A percentile compares a stretch with the other conserved stretches of the same genome.
These are phyloP conservation scores for Rhingia campestris DNA, from an alignment of 2,888 invertebrate genomes.

Conservation along the genomic window DNA sequence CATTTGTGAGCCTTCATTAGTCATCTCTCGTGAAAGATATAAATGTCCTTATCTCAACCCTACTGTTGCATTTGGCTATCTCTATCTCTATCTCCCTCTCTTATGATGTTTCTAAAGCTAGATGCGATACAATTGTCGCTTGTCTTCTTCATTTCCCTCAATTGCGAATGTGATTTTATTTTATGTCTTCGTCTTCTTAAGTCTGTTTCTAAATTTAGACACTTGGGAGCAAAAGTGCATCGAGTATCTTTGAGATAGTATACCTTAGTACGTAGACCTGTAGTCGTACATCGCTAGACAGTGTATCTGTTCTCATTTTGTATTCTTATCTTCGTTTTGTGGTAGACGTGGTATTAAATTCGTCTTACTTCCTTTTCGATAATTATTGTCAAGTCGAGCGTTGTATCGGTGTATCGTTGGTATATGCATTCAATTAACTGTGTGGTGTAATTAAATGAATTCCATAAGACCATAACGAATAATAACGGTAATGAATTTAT, in stretches of 20 bases:
- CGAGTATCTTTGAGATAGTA: constrained; percentile 61
- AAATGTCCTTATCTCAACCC: not conserved
- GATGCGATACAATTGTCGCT: constrained; percentile 68
- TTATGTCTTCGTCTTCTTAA: constrained; percentile 20
- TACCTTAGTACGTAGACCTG: constrained; percentile 50
- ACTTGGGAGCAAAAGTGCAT: constrained; percentile 64
- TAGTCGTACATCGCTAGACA: constrained; percentile 53
- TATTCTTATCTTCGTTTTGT: constrained; percentile 2
- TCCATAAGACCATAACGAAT: constrained; percentile 14
- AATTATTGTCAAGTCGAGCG: constrained; percentile 22
- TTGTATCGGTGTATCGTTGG: not conserved
- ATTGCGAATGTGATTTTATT: constrained; percentile 59
- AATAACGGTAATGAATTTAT: constrained; percentile 38
- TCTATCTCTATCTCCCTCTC: too few relatives aligned
- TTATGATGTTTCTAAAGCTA: constrained; percentile 25
- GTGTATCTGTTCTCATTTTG: constrained; percentile 28
- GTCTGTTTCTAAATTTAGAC: constrained; percentile 67
- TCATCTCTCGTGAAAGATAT: constrained; percentile 32
- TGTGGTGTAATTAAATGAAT: constrained; percentile 54
- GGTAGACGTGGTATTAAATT: not conserved
- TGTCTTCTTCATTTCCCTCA: constrained; percentile 55
- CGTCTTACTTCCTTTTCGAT: constrained; percentile 5
- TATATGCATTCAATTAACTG: constrained; percentile 49
- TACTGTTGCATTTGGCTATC: not conserved
- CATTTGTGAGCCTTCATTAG: constrained; percentile 57